A percentile compares a stretch with the other conserved stretches of the same genome.
phyloP scores from a whole-genome alignment of 2,797 vertebrate genomes.

The Gallinago nigripennis region DNA sequence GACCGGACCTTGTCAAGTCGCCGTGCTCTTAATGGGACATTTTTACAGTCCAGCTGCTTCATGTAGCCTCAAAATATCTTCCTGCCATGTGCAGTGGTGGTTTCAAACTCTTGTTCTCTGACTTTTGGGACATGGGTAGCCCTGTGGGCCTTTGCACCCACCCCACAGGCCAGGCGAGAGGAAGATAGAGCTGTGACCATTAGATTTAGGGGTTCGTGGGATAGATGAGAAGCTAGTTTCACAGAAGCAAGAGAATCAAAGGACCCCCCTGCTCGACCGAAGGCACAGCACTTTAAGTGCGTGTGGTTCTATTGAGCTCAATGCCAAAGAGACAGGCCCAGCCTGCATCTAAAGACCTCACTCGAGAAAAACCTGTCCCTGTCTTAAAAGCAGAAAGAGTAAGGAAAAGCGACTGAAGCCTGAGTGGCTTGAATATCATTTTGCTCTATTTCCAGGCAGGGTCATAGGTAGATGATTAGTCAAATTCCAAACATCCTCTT shows the following conservation, averaged over 20 bases:
- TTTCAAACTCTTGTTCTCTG: neutral
- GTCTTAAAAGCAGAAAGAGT: conserved; percentile 5
- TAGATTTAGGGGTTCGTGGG: neutral
- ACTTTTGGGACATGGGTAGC: neutral
- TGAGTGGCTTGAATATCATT: neutral
- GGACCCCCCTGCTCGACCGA: neutral
- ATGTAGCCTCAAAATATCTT: neutral
- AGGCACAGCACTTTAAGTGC: neutral
- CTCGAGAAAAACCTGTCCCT: neutral
- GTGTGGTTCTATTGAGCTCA: fast-evolving
- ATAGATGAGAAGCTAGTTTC: neutral
- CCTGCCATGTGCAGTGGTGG: neutral
- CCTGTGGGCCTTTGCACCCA: fast-evolving
- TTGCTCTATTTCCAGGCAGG: conserved; percentile 33
- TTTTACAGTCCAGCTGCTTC: fast-evolving
- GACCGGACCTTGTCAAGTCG: fast-evolving
- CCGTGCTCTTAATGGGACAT: neutral
- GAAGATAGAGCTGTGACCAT: neutral
- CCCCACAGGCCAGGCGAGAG: neutral
- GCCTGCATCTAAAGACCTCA: neutral
- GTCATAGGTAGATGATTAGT: conserved; percentile 63
- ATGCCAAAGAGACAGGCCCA: neutral
- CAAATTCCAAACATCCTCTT: conserved; percentile 82
- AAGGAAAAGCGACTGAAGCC: neutral
- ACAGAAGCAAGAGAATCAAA: neutral